Conservation (phyloP, 2,113 vertebrate genomes). For the Struthidea cinerea region DNA sequence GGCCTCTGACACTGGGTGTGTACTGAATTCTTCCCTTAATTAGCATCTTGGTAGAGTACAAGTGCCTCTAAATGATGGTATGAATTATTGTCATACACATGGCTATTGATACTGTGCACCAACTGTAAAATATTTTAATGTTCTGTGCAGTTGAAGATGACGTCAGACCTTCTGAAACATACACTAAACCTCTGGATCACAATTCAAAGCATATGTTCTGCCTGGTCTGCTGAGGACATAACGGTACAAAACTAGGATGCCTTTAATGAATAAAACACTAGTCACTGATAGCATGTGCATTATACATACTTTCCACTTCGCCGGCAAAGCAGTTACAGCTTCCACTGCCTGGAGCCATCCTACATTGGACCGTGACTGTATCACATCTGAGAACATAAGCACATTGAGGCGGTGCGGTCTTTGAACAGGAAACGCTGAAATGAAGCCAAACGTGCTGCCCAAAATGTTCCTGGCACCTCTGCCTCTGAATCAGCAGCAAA, state of each 20-base stretch:
- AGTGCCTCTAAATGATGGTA: not conserved
- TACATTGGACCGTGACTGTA: not conserved
- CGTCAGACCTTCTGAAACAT: not conserved
- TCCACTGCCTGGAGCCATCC: slow-evolving; percentile 23
- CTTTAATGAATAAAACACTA: slow-evolving; percentile 63
- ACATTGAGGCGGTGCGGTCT: not conserved
- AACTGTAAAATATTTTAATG: not conserved
- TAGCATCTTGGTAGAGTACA: not conserved
- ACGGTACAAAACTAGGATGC: slow-evolving; percentile 12
- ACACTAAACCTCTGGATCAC: not conserved
- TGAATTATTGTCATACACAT: not conserved
- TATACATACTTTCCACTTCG: slow-evolving; percentile 46
- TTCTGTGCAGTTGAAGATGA: not conserved
- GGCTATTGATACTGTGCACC: not conserved
- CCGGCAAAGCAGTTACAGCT: slow-evolving; percentile 7
- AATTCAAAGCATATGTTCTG: slow-evolving; percentile 34
- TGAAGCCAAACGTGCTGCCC: not conserved
- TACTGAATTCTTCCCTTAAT: not conserved
- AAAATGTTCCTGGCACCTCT: not conserved
- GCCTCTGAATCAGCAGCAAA: slow-evolving; percentile 15
- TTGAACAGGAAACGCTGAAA: not conserved
- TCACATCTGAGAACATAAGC: slow-evolving; percentile 4
- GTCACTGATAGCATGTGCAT: slow-evolving; percentile 22
- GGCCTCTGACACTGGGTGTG: not conserved
- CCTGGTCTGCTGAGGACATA: slow-evolving; percentile 20